Evolutionary conservation across 2,888 invertebrate species (phyloP).

Genomic region (Euzophera pinguis): DNA sequence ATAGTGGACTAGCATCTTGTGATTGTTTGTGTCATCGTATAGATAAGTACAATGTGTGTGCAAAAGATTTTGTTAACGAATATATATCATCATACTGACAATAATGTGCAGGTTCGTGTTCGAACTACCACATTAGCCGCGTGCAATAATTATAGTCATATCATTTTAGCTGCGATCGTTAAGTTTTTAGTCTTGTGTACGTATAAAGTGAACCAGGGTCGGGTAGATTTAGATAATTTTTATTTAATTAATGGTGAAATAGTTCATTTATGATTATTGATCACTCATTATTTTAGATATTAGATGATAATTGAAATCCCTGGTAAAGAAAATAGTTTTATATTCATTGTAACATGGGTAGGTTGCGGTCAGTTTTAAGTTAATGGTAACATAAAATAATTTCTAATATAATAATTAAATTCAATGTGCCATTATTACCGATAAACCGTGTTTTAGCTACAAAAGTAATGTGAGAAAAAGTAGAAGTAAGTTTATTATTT

Average conservation of each 20-base stretch:
- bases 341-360: no score
- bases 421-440: neutral
- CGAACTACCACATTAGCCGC: slow-evolving; percentile 24
- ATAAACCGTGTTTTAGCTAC: neutral
- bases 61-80: neutral
- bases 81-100: slow-evolving; percentile 27
- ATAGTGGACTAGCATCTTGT: neutral
- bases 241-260: no score
- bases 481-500: neutral
- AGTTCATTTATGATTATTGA: no score
- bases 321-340: no score
- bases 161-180: slow-evolving; percentile 26
- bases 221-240: neutral
- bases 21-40: neutral
- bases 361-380: no score
- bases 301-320: no score
- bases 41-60: neutral
- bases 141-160: slow-evolving; percentile 38
- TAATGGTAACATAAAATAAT: no score
- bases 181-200: neutral
- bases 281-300: no score
- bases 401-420: neutral
- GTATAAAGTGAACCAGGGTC: neutral
- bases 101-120: slow-evolving; percentile 31
- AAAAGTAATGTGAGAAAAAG: neutral